Conservation (phyloP, 2,888 invertebrate genomes). For the Sinhomidia bicolor region DNA sequence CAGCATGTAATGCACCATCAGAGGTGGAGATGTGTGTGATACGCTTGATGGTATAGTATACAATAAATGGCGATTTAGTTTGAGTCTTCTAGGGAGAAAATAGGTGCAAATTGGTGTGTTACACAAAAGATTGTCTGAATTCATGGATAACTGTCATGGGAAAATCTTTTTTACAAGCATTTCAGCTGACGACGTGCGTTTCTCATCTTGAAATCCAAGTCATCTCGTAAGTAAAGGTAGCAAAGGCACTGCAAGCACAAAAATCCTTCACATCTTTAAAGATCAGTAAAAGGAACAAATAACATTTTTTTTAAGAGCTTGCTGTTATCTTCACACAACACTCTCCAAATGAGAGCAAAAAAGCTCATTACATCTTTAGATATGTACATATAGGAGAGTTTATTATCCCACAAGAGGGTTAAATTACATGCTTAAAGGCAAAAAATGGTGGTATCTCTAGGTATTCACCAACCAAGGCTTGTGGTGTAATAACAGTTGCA, state of each 20-base stretch:
- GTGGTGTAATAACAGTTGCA: conserved; percentile 37
- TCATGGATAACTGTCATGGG: conserved; percentile 68
- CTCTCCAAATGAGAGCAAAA: conserved; percentile 37
- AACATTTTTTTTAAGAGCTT: neutral
- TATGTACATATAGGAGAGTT: conserved; percentile 5
- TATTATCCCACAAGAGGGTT: conserved; percentile 42
- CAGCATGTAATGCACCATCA: too few species aligned
- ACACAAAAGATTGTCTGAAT: conserved; percentile 50
- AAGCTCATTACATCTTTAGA: conserved; percentile 23
- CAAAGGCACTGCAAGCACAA: too few species aligned
- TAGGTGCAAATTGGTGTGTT: neutral
- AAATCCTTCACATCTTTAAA: neutral
- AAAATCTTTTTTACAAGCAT: conserved; percentile 25
- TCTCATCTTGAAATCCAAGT: neutral
- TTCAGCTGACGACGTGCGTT: conserved; percentile 4
- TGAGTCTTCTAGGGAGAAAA: conserved; percentile 38
- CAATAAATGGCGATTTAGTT: neutral
- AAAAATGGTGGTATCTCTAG: neutral
- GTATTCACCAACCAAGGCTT: neutral
- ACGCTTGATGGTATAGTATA: neutral
- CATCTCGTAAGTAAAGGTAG: too few species aligned
- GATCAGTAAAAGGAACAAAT: conserved; percentile 14
- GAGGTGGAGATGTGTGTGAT: too few species aligned
- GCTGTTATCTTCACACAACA: conserved; percentile 7
- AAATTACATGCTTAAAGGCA: neutral